phyloP scores from a whole-genome alignment of 2,797 vertebrate genomes.

The Protonibea diacanthus region DNA sequence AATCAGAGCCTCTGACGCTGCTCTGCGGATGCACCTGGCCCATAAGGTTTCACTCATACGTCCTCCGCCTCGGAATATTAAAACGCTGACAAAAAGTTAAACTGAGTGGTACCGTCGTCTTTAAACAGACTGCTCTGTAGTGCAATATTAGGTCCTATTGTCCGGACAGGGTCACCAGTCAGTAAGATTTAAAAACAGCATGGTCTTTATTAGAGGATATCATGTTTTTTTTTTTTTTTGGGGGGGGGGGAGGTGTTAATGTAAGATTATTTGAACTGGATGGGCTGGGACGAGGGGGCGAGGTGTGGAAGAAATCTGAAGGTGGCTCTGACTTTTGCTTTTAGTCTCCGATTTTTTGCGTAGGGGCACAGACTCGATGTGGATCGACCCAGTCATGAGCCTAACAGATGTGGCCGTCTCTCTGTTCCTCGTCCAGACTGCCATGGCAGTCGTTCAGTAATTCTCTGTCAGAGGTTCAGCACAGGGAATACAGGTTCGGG shows the following conservation, averaged over 20 bases:
- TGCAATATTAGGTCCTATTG: constrained; percentile 54
- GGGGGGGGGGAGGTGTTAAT: constrained; percentile 24
- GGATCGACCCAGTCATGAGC: constrained; percentile 73
- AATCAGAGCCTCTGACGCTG: constrained; percentile 67
- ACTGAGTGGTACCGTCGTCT: constrained; percentile 56
- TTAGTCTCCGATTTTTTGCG: constrained; percentile 43
- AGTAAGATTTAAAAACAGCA: constrained; percentile 60
- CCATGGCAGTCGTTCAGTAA: constrained; percentile 76
- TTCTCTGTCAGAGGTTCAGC: constrained; percentile 68
- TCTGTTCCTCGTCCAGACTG: constrained; percentile 77
- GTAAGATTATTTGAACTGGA: constrained; percentile 53
- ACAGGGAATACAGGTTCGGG: constrained; percentile 63
- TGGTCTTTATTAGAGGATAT: constrained; percentile 58
- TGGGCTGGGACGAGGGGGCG: constrained; percentile 40
- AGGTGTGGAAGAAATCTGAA: constrained; percentile 59
- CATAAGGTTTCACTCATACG: constrained; percentile 75
- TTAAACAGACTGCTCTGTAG: constrained; percentile 42
- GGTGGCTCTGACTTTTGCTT: constrained; percentile 64
- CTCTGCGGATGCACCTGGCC: constrained; percentile 81
- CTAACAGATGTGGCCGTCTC: constrained; percentile 80
- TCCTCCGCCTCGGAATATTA: constrained; percentile 73
- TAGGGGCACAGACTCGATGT: constrained; percentile 50
- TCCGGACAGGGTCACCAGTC: constrained; percentile 28
- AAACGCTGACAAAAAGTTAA: constrained; percentile 69
- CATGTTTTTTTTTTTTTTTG: constrained; percentile 45